Evolutionary conservation across 2,797 vertebrate genomes (phyloP), one percentile per base, ranked within the genome.

Genomic region (Anniella stebbinsi): DNA sequence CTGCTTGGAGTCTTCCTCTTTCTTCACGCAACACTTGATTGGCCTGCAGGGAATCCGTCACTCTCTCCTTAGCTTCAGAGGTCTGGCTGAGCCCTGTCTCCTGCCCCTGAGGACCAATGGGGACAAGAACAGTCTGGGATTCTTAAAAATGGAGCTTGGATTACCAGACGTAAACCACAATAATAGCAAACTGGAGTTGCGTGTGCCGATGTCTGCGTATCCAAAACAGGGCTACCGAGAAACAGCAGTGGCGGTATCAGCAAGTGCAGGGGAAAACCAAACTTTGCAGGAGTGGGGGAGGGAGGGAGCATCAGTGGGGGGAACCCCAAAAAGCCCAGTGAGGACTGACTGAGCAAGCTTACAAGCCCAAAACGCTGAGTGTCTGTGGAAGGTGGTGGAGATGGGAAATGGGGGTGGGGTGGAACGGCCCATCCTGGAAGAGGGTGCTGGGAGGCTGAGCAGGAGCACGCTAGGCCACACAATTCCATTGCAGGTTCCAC

Each of bases 1-100:
- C 97, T 82, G 96, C 96, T 81, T 96, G 96, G 1, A 97, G 96
- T 17, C 97, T 96, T 38, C 93, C 95, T 88, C 97, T 96, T 87
- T 97, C 95, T 18, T 97, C 95, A 30, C 97, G 95, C 84, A 98
- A 89, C 9, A 95, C 95, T 48, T 87, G 91, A 15, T 95, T 95
- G 82, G 90, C 92, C 76, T 92, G 94, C 25, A 90, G 67, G 2
- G 90, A 95, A 5, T 90, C 80, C 4, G 88, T 94, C 12, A 97
- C 93, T 72, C 83, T 97, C 87, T 97, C 95, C 38, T 95, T 96
- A 69, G 95, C 88, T 75, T 97, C 96, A 33, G 97, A 95, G 60
- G 94, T 95, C 92, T 97, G 96, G 88, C 89, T 94, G 69, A 96
- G 70, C 80, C 95, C 91, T 2, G 60, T 91, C 57, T 83, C 95